phyloP scores from a whole-genome alignment of 2,888 invertebrate species.

The Sarcophaga rosellei region DNA sequence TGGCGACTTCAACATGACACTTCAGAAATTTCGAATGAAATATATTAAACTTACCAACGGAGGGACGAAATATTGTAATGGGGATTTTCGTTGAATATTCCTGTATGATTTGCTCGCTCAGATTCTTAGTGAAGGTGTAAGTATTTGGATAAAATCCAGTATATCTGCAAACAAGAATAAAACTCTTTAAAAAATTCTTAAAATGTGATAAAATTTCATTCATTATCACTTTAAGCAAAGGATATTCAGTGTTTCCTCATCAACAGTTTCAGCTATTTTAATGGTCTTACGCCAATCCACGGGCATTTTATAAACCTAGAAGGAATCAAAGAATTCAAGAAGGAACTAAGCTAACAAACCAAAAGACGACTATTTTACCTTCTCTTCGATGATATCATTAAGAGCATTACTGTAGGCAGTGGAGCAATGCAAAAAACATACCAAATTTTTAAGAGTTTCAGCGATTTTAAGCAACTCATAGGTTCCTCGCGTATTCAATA shows the following conservation, averaged over 20 bases:
- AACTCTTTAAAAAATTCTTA: neutral
- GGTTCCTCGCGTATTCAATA: conserved; percentile 86
- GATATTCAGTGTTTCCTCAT: conserved; percentile 78
- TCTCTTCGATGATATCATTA: conserved; percentile 84
- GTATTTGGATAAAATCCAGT: conserved; percentile 89
- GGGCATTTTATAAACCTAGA: conserved; percentile 80
- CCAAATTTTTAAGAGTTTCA: conserved; percentile 81
- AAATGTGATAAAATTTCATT: neutral
- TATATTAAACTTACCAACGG: conserved; percentile 75
- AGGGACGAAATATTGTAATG: conserved; percentile 89
- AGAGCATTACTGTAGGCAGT: conserved; percentile 94
- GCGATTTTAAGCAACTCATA: conserved; percentile 85
- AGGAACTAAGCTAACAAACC: conserved; percentile 77
- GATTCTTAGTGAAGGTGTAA: conserved; percentile 92
- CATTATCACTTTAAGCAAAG: conserved; percentile 60
- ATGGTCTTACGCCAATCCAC: conserved; percentile 87
- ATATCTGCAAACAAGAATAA: conserved; percentile 79
- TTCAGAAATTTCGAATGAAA: no score
- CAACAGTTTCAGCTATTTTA: conserved; percentile 84
- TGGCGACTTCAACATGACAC: no score
- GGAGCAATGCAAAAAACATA: conserved; percentile 90
- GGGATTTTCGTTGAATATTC: conserved; percentile 87
- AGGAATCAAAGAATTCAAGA: neutral
- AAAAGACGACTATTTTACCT: conserved; percentile 84
- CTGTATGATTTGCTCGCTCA: conserved; percentile 89